Evolutionary conservation across 2,797 vertebrate genomes (phyloP).

Genomic region (Lacerta agilis): DNA sequence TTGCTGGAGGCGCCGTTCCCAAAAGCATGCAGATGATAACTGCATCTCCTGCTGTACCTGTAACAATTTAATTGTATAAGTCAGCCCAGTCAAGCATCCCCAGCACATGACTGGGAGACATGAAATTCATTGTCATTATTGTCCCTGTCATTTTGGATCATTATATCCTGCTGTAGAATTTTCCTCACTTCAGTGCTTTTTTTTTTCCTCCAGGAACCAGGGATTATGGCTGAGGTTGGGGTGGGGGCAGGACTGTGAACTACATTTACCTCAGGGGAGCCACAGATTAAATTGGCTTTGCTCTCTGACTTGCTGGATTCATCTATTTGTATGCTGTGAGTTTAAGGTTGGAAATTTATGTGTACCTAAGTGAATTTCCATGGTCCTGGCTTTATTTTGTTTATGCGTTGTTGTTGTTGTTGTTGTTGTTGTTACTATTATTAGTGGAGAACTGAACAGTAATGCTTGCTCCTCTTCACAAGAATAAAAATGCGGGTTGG

Average conservation of each 20-base stretch:
- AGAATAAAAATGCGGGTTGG: constrained; percentile 50
- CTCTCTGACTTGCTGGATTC: constrained; percentile 85
- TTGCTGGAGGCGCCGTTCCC: constrained; percentile 79
- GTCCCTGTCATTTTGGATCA: constrained; percentile 98
- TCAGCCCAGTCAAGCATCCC: constrained; percentile 97
- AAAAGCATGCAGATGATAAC: constrained; percentile 83
- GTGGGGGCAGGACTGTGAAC: constrained; percentile 84
- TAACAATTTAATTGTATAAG: constrained; percentile 97
- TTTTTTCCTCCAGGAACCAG: constrained; percentile 91
- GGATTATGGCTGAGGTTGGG: constrained; percentile 86
- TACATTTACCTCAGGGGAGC: constrained; percentile 88
- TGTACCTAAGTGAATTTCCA: constrained; percentile 75
- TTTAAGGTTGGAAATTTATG: constrained; percentile 79
- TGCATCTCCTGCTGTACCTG: constrained; percentile 90
- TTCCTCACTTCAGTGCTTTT: constrained; percentile 96
- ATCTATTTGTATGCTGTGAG: constrained; percentile 82
- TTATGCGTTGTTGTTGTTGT: constrained; percentile 26
- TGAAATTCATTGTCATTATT: constrained; percentile 99
- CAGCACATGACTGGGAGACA: constrained; percentile 94
- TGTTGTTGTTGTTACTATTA: no score
- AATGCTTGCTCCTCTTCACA: neutral
- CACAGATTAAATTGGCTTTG: constrained; percentile 91
- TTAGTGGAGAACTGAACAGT: neutral
- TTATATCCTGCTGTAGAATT: constrained; percentile 93
- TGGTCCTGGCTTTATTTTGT: constrained; percentile 43